Base-by-base conservation (phyloP, 1,140 invertebrate genomes). In the Coelopa frigida region DNA sequence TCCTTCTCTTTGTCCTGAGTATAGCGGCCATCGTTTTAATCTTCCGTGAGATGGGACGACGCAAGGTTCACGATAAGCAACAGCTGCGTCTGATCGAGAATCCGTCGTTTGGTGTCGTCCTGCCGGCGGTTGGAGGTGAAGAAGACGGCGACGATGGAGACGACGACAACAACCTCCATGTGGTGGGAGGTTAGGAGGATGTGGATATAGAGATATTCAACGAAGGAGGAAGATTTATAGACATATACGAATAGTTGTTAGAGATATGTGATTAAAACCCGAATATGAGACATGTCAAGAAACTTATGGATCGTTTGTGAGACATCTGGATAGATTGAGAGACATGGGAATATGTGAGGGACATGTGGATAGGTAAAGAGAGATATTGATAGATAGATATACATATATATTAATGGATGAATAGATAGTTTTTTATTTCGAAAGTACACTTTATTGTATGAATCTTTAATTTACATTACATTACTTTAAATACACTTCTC, bases 51-150 rank as follows among this genome's bases (percentile, higher is more conserved):
- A 36, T 58, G 17, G 55, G 55, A 12, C 52, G 59, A 0, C 52
- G 59, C 0, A 42, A 46, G 3, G 20, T 48, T 5, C 20, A 15
- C 3, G 43, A 44, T 14, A 59, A 62, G 20, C 57, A 62, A 32
- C 55, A 54, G 10, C 43, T 50, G 0, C 48, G 56, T 21, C 50
- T 67, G 1, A 67, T 67, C 21, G 63, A 67, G 38, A 67, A 67
- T 48, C 63, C 63, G 26, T 55, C 52, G 3, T 67, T 63, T 20
- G 63, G 63, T 3, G 54, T 61, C 4, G 38, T 54, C 1, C 20
- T 61, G 29, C 56, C 63, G 4, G 52, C 43, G 20, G 12, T 12
- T 38, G 52, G 38, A 7, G 56, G 54, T 6, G 59, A 62, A n/a
- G 47, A 41, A 3, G 43, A 46, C 23, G 27, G 23, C 4, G n/a